These are phyloP conservation scores for Hypsibius dujardini DNA, from an alignment of 1,140 invertebrate genomes.

Conservation along the genomic window DNA sequence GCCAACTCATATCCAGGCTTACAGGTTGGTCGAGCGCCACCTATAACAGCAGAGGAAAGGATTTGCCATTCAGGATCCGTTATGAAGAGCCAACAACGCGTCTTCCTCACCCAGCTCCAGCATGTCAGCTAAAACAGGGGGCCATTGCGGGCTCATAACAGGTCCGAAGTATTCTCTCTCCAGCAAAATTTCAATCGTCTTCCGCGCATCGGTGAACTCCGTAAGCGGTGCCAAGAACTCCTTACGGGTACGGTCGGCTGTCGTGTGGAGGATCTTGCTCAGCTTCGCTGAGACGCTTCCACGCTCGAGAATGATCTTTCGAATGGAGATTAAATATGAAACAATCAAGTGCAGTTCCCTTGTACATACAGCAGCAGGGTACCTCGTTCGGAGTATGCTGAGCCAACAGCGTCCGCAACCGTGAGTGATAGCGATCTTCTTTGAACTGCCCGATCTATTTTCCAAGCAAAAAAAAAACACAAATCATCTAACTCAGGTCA, in stretches of 20 bases:
- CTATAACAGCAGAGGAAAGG: conserved; percentile 30
- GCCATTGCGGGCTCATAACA: conserved; percentile 41
- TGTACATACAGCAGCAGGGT: conserved; percentile 23
- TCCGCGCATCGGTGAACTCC: conserved; percentile 57
- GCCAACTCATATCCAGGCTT: conserved; percentile 50
- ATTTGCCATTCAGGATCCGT: too few relatives aligned
- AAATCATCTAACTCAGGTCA: too few relatives aligned
- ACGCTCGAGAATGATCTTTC: conserved; percentile 54
- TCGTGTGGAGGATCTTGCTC: not conserved
- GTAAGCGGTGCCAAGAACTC: conserved; percentile 46
- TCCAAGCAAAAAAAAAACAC: too few relatives aligned
- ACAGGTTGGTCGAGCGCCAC: conserved; percentile 53
- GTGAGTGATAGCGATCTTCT: conserved; percentile 73
- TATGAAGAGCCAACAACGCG: too few relatives aligned
- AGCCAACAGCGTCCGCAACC: conserved; percentile 66
- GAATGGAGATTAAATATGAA: conserved; percentile 24
- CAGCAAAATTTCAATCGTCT: conserved; percentile 49
- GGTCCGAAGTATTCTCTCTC: conserved; percentile 58
- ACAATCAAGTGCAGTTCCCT: conserved; percentile 18
- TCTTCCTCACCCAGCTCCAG: conserved; percentile 35
- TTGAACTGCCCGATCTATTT: conserved; percentile 62
- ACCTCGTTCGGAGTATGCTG: conserved; percentile 75
- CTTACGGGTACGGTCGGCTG: conserved; percentile 33
- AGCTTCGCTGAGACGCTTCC: conserved; percentile 35
- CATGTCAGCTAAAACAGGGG: conserved; percentile 48